Base-by-base conservation (phyloP, 2,113 vertebrate species). In the Pseudonaja textilis region DNA sequence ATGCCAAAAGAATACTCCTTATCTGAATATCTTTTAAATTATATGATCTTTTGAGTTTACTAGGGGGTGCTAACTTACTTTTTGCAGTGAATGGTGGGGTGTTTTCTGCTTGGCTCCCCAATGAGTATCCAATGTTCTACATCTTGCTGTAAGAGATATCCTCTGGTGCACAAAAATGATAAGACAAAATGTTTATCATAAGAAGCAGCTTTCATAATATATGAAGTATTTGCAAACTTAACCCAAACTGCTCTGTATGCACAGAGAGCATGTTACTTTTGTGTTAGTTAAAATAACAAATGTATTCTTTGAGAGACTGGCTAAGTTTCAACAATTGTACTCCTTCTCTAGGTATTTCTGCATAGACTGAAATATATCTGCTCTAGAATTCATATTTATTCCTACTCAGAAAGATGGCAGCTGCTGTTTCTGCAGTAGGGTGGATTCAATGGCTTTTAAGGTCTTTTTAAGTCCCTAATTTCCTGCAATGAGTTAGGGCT, bases 61-160 rank as follows among this genome's bases (percentile, higher is more conserved):
- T 59, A 93, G 39, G 1, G 5, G 14, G 91, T 26, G 39, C 91
- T 89, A 92, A 96, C 97, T 3, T 97, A 99, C 99, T 98, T 99
- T 98, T 99, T 99, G 97, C 99, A 99, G 96, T 99, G 99, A 96
- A 99, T 99, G 29, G 99, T 98, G 29, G 99, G 98, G 94, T 99
- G 99, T 95, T 99, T 99, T 96, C 99, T 98, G 95, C 99, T 99
- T 0, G 99, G 98, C 95, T 99, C 99, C 42, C 99, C 99, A 93
- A 99, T 99, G 93, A 99, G 98, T 95, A 99, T 99, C 99, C 99
- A 99, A 74, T 99, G 98, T 92, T 99, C 99, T 94, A 98, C 98
- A 96, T 99, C 99, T 91, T 99, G 99, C 90, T 97, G 96, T 90
- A 98, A 97, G 50, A 99, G 96, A 57, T 97, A 96, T 12, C 98